Evolutionary conservation across 2,888 invertebrate species (phyloP).

Genomic region (Unio delphinus): DNA sequence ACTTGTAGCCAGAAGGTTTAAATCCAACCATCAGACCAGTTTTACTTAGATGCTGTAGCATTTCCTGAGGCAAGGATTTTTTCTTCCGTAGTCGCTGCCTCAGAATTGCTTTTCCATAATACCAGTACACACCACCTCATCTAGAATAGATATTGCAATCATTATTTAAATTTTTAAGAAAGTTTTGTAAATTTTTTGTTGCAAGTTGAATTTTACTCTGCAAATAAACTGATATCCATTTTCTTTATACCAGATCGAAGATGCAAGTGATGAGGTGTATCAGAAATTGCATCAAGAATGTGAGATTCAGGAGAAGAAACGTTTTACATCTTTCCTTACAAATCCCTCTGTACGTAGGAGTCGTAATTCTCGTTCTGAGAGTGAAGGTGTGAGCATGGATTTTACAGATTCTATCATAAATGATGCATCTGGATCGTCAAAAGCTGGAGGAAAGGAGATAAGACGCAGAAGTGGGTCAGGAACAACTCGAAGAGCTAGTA

Average conservation of each 20-base stretch:
- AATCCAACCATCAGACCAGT: no score
- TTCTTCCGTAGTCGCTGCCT: no score
- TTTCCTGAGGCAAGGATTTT: no score
- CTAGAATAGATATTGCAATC: no score
- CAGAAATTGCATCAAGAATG: slow-evolving; percentile 82
- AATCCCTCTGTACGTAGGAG: slow-evolving; percentile 55
- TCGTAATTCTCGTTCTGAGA: slow-evolving; percentile 47
- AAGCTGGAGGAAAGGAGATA: slow-evolving; percentile 19
- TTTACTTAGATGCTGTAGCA: no score
- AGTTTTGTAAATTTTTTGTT: no score
- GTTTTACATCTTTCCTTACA: slow-evolving; percentile 58
- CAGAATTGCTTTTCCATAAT: no score
- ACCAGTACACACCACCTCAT: no score
- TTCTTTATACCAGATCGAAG: no score
- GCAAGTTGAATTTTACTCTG: neutral
- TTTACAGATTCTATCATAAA: slow-evolving; percentile 18
- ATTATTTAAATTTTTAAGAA: no score
- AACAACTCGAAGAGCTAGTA: slow-evolving; percentile 23
- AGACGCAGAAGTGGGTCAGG: slow-evolving; percentile 48
- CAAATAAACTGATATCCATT: no score
- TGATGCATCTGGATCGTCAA: slow-evolving; percentile 7
- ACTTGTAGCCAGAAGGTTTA: no score
- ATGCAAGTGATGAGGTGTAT: slow-evolving; percentile 84
- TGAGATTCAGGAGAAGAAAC: slow-evolving; percentile 84
- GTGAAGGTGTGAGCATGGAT: slow-evolving; percentile 37